Conservation (phyloP, 2,888 invertebrate genomes). For the Autographa gamma region DNA sequence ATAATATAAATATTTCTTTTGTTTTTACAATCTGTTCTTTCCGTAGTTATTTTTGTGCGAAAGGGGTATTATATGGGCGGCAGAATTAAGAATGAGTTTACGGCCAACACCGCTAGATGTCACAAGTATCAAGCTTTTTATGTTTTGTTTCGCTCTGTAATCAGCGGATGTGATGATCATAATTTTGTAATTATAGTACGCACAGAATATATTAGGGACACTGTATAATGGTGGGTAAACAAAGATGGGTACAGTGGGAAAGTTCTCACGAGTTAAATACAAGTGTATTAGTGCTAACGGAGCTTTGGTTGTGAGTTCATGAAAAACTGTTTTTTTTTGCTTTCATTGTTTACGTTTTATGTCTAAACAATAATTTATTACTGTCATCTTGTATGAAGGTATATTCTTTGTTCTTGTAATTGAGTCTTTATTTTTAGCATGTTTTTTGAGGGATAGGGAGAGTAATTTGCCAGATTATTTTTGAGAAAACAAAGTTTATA, state of each 20-base stretch:
- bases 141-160: constrained; percentile 54
- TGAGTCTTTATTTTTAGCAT: no score
- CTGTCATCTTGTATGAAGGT: background rate
- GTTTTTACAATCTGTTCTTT: no score
- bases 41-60: no score
- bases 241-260: constrained; percentile 63
- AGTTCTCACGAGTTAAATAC: constrained; percentile 63
- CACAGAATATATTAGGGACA: constrained; percentile 47
- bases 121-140: constrained; percentile 17
- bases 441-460: no score
- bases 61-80: no score
- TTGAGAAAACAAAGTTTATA: no score
- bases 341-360: constrained; percentile 24
- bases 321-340: constrained; percentile 27
- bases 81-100: constrained; percentile 15
- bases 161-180: constrained; percentile 47
- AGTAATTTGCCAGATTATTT: no score
- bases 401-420: no score
- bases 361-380: background rate
- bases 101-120: constrained; percentile 37
- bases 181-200: constrained; percentile 61
- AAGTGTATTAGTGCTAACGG: constrained; percentile 59
- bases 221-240: constrained; percentile 37
- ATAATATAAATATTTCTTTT: no score
- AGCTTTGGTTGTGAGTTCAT: constrained; percentile 29